Conservation (phyloP, 2,113 vertebrate species). For the Menura novaehollandiae region DNA sequence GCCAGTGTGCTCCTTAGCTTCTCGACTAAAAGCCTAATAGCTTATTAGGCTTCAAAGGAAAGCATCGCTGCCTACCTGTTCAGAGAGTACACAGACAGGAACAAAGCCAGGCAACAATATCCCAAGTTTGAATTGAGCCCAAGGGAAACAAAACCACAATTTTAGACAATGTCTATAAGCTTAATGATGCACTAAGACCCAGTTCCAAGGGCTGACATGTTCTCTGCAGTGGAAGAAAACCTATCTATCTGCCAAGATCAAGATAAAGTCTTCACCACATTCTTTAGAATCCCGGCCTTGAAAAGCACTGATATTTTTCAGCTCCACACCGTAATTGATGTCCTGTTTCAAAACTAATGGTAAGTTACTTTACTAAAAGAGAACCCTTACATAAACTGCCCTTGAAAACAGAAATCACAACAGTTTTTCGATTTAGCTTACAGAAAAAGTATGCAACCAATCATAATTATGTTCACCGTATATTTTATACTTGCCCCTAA, state of each 20-base stretch:
- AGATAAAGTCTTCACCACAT: not conserved
- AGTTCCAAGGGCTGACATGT: not conserved
- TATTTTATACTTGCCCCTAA: not conserved
- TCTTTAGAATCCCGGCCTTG: not conserved
- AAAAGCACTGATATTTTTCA: fast-evolving
- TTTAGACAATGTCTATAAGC: not conserved
- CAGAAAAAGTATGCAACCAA: not conserved
- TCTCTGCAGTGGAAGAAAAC: not conserved
- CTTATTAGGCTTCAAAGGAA: not conserved
- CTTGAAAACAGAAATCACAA: not conserved
- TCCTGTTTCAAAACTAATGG: not conserved
- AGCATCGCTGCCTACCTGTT: not conserved
- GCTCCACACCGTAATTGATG: fast-evolving
- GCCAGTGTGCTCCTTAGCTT: not conserved
- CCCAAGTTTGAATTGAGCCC: not conserved
- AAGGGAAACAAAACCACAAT: not conserved
- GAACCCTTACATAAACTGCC: not conserved
- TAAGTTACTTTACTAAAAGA: not conserved
- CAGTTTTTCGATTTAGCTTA: not conserved
- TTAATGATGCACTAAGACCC: not conserved
- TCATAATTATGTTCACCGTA: not conserved
- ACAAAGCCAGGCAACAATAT: not conserved
- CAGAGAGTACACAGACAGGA: not conserved
- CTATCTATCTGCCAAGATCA: not conserved
- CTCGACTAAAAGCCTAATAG: not conserved